Base-by-base conservation (phyloP, 2,888 invertebrate genomes). In the Ischnura elegans region DNA sequence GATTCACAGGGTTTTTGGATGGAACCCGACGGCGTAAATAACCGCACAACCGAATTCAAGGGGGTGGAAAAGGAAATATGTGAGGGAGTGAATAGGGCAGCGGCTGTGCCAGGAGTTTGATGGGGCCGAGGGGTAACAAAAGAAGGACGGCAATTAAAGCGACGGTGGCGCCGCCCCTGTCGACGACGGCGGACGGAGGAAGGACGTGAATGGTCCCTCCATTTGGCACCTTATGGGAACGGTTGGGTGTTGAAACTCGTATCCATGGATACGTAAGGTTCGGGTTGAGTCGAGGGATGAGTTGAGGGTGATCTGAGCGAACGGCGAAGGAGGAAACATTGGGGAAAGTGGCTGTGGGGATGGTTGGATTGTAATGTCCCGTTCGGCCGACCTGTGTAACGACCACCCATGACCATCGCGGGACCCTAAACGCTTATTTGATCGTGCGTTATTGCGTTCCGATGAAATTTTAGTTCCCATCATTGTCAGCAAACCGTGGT, bases 211-310 rank as follows among this genome's bases (percentile, higher is more conserved):
- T 42, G 36, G 51, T 55, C 55, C 42, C 42, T 19, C 36, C 47
- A 47, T 47, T 87, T 47, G 87, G 55, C 87, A 87, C 87, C 87
- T 55, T 55, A 55, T 42, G 87, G 87, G 51, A 16, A 21, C 36
- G 19, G 36, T 21, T 36, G 43, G 1, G 66, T 66, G 29, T 29
- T n/a, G 29, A 29, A 4, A 66, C 29, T 86, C 46, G n/a, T 36
- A 10, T 10, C 42, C 29, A n/a, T 87, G n/a, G 47, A 46, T 2
- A 42, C 25, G 46, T 25, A n/a, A 29, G 86, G 43, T 43, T 5
- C 10, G 5, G 45, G 29, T n/a, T 16, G 45, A 16, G 45, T 25
- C 16, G 29, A 19, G 25, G 45, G n/a, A 87, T 25, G 43, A 87
- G n/a, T 21, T n/a, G 16, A 13, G 87, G 46, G 0, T 29, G 13